phyloP scores from a whole-genome alignment of 2,888 invertebrate genomes.

The Clitarchus hookeri region DNA sequence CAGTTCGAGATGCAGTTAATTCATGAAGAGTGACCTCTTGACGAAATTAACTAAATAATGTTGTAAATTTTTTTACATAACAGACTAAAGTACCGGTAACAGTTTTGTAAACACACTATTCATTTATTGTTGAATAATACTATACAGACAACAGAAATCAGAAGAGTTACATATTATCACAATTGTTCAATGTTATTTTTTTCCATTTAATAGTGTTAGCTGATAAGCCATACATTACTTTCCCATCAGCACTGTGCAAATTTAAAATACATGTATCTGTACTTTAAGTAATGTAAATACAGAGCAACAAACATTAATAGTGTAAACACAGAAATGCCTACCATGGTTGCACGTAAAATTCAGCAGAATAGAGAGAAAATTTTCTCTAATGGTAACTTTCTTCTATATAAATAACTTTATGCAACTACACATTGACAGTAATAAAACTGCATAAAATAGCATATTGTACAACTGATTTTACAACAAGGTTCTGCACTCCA shows the following conservation, averaged over 20 bases:
- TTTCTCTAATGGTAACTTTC: background rate
- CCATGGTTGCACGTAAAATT: background rate
- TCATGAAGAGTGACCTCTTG: no score
- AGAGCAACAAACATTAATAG: background rate
- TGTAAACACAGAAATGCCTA: background rate
- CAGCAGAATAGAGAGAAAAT: background rate
- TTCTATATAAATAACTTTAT: background rate
- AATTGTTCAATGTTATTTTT: no score
- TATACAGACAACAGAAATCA: background rate
- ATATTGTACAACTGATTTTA: background rate
- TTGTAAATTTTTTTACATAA: no score
- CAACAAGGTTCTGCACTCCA: background rate
- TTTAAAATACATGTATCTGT: no score
- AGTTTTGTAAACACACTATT: background rate
- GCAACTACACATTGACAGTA: background rate
- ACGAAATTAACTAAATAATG: no score
- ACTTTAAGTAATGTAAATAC: no score
- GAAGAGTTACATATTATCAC: background rate
- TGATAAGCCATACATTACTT: no score
- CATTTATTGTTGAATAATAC: background rate
- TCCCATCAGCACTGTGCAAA: no score
- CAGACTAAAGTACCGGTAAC: no score
- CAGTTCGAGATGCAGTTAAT: no score
- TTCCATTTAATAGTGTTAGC: no score
- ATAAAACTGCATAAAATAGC: background rate